Evolutionary conservation across 2,888 invertebrate genomes (phyloP).

Genomic region (Ophion obscuratus): DNA sequence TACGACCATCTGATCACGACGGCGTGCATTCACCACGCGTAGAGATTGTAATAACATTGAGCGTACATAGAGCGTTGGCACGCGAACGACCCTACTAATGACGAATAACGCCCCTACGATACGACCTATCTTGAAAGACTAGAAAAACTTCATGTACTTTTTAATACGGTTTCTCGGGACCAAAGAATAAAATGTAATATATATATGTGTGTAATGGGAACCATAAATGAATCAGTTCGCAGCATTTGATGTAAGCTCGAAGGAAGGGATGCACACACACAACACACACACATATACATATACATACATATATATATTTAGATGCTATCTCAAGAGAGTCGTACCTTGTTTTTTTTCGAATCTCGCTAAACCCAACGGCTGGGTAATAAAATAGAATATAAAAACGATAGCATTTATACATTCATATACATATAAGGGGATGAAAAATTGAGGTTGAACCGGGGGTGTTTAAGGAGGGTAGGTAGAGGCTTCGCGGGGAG

Average conservation of each 20-base stretch:
- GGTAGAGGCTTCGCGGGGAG: slow-evolving; percentile 24
- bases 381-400: slow-evolving; percentile 47
- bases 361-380: slow-evolving; percentile 4
- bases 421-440: slow-evolving; percentile 45
- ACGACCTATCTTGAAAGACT: slow-evolving; percentile 3
- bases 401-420: slow-evolving; percentile 53
- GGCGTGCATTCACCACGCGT: neutral
- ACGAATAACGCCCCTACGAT: slow-evolving; percentile 23
- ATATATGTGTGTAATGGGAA: neutral
- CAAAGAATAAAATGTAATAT: neutral
- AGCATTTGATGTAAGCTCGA: neutral
- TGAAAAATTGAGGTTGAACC: slow-evolving; percentile 26
- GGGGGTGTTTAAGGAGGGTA: slow-evolving; percentile 29
- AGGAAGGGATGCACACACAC: neutral
- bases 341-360: slow-evolving; percentile 26
- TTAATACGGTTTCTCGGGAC: neutral
- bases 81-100: slow-evolving; percentile 13
- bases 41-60: slow-evolving; percentile 12
- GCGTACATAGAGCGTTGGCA: neutral
- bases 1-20: neutral
- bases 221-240: slow-evolving; percentile 31
- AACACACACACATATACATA: neutral
- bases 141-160: neutral
- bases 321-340: slow-evolving; percentile 42
- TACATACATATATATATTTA: neutral